A percentile compares a stretch with the other conserved stretches of the same genome.
Conservation (phyloP, 2,113 vertebrate species). For the Aptenodytes patagonicus region DNA sequence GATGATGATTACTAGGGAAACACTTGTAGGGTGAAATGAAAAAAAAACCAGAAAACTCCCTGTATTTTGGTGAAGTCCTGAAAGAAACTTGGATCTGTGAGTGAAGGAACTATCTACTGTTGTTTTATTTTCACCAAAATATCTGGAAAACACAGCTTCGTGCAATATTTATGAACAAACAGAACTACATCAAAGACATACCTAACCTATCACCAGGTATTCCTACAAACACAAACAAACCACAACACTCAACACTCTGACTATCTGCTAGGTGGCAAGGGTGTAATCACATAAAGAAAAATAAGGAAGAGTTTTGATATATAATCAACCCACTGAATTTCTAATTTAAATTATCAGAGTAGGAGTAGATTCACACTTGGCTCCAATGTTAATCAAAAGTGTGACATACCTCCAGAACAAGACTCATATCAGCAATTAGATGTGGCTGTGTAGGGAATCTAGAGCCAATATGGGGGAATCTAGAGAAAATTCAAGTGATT, state of each 20-base stretch:
- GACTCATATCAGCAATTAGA: background rate
- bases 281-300: constrained; percentile 11
- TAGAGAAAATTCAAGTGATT: background rate
- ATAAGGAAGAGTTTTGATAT: constrained; percentile 15
- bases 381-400: background rate
- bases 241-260: background rate
- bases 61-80: background rate
- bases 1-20: background rate
- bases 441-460: background rate
- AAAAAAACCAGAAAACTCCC: background rate
- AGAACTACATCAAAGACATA: background rate
- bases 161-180: background rate
- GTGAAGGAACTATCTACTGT: background rate
- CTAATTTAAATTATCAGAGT: constrained; percentile 28
- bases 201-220: background rate
- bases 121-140: background rate
- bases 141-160: background rate
- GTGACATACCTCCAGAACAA: background rate
- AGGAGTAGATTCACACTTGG: constrained; percentile 17
- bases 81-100: background rate
- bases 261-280: background rate
- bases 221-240: background rate
- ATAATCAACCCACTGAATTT: background rate
- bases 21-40: background rate
- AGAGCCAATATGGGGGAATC: background rate